Evolutionary conservation across 2,888 invertebrate species (phyloP), one percentile per base, ranked within the genome.

Genomic region (Polietes domitor): DNA sequence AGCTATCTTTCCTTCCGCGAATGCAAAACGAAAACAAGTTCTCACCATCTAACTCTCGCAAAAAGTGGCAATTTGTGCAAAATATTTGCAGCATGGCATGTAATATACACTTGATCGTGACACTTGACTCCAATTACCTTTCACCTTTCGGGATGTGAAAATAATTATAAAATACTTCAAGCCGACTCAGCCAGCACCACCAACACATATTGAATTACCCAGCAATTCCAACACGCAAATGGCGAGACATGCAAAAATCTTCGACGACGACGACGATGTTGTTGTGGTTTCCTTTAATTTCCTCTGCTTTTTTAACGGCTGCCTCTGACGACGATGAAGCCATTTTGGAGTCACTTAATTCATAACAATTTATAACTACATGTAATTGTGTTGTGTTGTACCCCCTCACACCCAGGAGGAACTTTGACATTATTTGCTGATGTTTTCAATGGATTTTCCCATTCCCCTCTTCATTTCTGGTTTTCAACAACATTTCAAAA

Each of bases 41-140:
- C 58, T 15, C 24, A 65, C 37, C 28, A 55, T 4, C 21, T 3
- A 61, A 28, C n/a, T 61, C 41, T 65, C 12, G n/a, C n/a, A n/a
- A n/a, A n/a, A 37, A 32, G 6, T 41, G 3, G 1, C 68, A 68
- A n/a, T 65, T 65, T 21, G 37, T 15, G 1, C 7, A 1, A 68
- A 21, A 24, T 41, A 43, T 68, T 68, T 17, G 41, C n/a, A n/a
- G n/a, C n/a, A n/a, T n/a, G n/a, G n/a, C 43, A 24, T 68, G 41
- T 43, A 65, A 68, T 17, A 17, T 65, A 37, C 41, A 43, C 68
- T 68, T 68, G 68, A 68, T 68, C 43, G 24, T 68, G 21, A 43
- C 68, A 43, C 68, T 68, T 68, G 19, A 68, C 68, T 43, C 21
- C 68, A 68, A 68, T 68, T 68, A 43, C 68, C 68, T 68, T 68